Evolutionary conservation across 2,888 invertebrate species (phyloP).

Genomic region (Podabrus alpinus): DNA sequence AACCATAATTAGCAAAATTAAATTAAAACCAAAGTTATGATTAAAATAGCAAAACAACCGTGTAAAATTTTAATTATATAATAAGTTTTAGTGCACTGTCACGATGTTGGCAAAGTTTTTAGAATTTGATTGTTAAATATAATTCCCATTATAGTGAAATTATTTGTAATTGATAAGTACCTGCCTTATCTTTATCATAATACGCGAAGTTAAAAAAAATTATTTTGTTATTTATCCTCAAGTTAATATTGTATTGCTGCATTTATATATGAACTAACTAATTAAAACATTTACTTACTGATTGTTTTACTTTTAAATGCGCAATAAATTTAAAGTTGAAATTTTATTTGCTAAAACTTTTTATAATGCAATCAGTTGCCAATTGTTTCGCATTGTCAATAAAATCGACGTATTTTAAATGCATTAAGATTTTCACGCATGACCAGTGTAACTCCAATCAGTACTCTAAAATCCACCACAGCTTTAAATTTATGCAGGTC

Average conservation of each 20-base stretch:
- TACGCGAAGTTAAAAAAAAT: too few species aligned
- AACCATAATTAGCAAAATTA: conserved; percentile 13
- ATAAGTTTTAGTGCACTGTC: background rate
- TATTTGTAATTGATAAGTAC: background rate
- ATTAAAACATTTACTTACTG: background rate
- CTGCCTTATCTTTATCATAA: background rate
- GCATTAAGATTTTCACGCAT: conserved; percentile 23
- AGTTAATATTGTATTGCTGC: too few species aligned
- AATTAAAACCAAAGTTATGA: background rate
- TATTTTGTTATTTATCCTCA: background rate
- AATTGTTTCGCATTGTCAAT: background rate
- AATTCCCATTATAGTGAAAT: background rate
- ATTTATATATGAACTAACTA: background rate
- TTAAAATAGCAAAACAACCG: background rate
- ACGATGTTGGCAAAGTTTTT: background rate
- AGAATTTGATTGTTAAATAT: background rate
- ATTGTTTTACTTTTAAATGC: background rate
- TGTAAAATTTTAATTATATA: background rate
- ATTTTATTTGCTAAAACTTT: background rate
- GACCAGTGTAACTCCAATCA: conserved; percentile 23
- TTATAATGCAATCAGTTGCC: background rate
- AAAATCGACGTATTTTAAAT: conserved; percentile 22
- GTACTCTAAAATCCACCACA: conserved; percentile 21
- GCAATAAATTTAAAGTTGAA: background rate
- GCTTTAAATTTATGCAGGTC: conserved; percentile 29